Base-by-base conservation (phyloP, 35 echinoderm and acorn worm species). In the Ophioderma brevispina region DNA sequence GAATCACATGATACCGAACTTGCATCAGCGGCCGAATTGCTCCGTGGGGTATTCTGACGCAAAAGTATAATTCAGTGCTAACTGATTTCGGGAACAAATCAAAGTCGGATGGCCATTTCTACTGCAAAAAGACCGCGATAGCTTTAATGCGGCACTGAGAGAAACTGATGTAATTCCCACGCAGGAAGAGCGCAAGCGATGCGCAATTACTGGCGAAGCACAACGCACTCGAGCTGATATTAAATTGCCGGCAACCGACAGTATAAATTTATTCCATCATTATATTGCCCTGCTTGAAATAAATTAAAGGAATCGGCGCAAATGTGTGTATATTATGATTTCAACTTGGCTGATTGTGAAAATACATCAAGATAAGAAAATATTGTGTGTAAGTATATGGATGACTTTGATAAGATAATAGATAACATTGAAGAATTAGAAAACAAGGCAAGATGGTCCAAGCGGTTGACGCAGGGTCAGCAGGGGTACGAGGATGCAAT, bases 61-160 rank as follows among this genome's bases (percentile, higher is more conserved):
- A 77, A 25, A 77, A 77, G 75, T 77, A 77, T 25, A 77, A 77
- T 25, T 30, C 75, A 4, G 75, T 77, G n/a, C 75, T 77, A n/a
- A 10, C n/a, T 5, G 34, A n/a, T 35, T 35, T 77, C 75, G 10
- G 75, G n/a, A 25, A 77, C 5, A 35, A 34, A 77, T 35, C n/a
- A 77, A 77, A 25, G n/a, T n/a, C 25, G 75, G 75, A 35, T 77
- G n/a, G 75, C 75, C 75, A 10, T 25, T 77, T 77, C 75, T 35
- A 77, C 23, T 77, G 75, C 75, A 77, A 77, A n/a, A n/a, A 77
- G 75, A 77, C 34, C 34, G 75, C n/a, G 75, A 77, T 77, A 32
- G n/a, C 75, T 77, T 77, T 25, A 77, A 77, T 11, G 75, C 5
- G n/a, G n/a, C n/a, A 30, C 75, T 77, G n/a, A n/a, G 75, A 30